Evolutionary conservation across 1,140 invertebrate species (phyloP).

Genomic region (Pogonomyrmex californicus): DNA sequence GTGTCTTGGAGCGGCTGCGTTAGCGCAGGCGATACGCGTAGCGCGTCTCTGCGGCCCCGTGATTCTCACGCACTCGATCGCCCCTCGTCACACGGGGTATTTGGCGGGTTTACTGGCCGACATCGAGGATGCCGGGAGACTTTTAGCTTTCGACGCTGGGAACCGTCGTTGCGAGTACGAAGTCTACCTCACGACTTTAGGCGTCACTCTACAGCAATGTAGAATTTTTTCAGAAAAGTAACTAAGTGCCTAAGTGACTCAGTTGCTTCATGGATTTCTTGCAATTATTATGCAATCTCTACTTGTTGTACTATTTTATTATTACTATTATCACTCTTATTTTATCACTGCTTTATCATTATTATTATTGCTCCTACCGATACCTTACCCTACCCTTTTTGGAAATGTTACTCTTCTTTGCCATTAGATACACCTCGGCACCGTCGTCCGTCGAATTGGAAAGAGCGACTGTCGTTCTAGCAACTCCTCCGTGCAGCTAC

Average conservation of each 20-base stretch:
- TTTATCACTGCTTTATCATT: not conserved
- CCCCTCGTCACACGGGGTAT: constrained; percentile 92
- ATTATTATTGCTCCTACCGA: not conserved
- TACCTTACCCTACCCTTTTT: not conserved
- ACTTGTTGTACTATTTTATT: too few relatives aligned
- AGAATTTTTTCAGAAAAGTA: constrained; percentile 84
- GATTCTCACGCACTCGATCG: constrained; percentile 91
- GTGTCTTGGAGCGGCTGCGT: constrained; percentile 91
- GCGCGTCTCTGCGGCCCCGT: constrained; percentile 91
- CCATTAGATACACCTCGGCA: constrained; percentile 75
- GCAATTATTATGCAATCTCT: too few relatives aligned
- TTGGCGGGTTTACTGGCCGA: constrained; percentile 90
- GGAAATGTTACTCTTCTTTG: not conserved
- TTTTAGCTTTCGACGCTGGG: constrained; percentile 88
- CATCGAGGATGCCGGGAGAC: constrained; percentile 88
- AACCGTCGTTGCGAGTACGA: constrained; percentile 83
- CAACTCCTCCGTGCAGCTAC: constrained; percentile 92
- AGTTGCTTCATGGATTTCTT: too few relatives aligned
- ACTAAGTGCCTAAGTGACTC: too few relatives aligned
- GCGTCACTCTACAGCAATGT: constrained; percentile 81
- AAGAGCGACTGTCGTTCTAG: constrained; percentile 91
- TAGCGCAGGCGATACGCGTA: constrained; percentile 89
- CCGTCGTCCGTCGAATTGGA: constrained; percentile 86
- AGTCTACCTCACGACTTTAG: constrained; percentile 74
- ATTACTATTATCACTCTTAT: not conserved